phyloP scores from a whole-genome alignment of 2,888 invertebrate species.

The Drosophila pseudotalamancana region DNA sequence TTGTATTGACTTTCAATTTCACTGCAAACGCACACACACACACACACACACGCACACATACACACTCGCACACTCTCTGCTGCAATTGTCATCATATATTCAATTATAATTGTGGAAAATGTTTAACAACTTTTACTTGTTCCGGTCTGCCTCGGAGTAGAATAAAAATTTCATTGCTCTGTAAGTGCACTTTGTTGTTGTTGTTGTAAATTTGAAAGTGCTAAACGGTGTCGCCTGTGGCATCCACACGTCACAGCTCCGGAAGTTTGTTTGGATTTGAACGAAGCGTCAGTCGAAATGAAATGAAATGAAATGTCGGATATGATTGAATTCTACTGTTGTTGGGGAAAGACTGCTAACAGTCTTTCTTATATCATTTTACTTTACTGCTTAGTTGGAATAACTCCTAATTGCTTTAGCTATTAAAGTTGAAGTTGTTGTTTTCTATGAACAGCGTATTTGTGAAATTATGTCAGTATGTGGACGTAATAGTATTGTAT shows the following conservation, averaged over 20 bases:
- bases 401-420: not conserved
- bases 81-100: slow-evolving; percentile 35
- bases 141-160: slow-evolving; percentile 46
- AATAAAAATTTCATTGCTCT: slow-evolving; percentile 26
- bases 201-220: slow-evolving; percentile 37
- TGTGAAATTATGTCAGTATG: too few relatives aligned
- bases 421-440: too few relatives aligned
- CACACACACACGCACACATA: not conserved
- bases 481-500: too few relatives aligned
- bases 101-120: slow-evolving; percentile 51
- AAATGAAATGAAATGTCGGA: slow-evolving; percentile 3
- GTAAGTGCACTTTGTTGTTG: slow-evolving; percentile 14
- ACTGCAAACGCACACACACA: slow-evolving; percentile 29
- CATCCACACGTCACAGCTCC: slow-evolving; percentile 44
- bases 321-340: not conserved
- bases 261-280: slow-evolving; percentile 62
- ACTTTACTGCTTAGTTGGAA: not conserved
- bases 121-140: slow-evolving; percentile 67
- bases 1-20: slow-evolving; percentile 67
- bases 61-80: not conserved
- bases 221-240: slow-evolving; percentile 31
- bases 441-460: too few relatives aligned
- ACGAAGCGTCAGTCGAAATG: slow-evolving; percentile 34
- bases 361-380: not conserved
- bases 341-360: not conserved